Evolutionary conservation across 2,888 invertebrate genomes (phyloP).

Genomic region (Pemphredon lugubris): DNA sequence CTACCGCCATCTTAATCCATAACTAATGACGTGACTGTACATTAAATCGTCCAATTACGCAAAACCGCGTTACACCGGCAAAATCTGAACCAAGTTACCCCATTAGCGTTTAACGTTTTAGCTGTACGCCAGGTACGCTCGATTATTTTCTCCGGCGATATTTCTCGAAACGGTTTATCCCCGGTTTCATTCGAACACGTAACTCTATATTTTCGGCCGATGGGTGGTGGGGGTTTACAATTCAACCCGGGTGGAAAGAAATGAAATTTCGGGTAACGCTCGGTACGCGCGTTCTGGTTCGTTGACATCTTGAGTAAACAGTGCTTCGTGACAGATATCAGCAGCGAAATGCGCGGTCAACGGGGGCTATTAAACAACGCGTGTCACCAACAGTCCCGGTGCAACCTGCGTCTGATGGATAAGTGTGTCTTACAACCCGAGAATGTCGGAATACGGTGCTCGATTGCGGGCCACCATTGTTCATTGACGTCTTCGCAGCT

Average conservation of each 20-base stretch:
- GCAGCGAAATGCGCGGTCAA: slow-evolving; percentile 54
- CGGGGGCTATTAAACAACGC: slow-evolving; percentile 59
- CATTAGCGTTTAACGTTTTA: background rate
- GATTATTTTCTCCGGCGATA: too few species aligned
- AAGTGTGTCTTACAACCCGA: slow-evolving; percentile 59
- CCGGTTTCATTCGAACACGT: too few species aligned
- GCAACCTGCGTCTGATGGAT: slow-evolving; percentile 58
- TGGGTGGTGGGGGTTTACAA: too few species aligned
- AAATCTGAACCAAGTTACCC: slow-evolving; percentile 2
- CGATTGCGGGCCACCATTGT: slow-evolving; percentile 49
- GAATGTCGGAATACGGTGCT: slow-evolving; percentile 32
- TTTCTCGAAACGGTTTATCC: too few species aligned
- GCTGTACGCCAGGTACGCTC: too few species aligned
- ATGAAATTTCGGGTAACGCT: too few species aligned
- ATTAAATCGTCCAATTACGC: slow-evolving; percentile 1
- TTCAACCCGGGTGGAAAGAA: too few species aligned
- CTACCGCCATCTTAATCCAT: slow-evolving; percentile 55
- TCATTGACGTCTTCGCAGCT: slow-evolving; percentile 52
- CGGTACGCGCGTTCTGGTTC: slow-evolving; percentile 21
- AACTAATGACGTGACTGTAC: slow-evolving; percentile 37
- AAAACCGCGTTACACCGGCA: slow-evolving; percentile 3
- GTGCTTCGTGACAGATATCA: slow-evolving; percentile 48
- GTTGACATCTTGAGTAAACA: slow-evolving; percentile 51
- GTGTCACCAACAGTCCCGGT: slow-evolving; percentile 46
- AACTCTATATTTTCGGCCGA: too few species aligned